phyloP scores from a whole-genome alignment of 2,797 vertebrate genomes.

The Sebastes trivittatus region DNA sequence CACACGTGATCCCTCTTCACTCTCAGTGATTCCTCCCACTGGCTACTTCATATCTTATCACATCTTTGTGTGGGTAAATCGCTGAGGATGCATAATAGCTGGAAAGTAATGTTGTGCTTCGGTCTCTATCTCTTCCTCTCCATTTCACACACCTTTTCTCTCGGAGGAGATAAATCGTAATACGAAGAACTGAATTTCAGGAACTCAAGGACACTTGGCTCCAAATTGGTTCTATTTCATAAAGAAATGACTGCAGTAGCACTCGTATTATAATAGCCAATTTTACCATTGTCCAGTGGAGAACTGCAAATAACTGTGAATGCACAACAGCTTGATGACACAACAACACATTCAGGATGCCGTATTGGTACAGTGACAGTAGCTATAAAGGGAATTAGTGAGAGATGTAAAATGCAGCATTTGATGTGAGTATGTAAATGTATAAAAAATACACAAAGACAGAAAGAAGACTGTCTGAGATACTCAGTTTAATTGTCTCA shows the following conservation, averaged over 20 bases:
- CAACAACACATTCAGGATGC: too few species aligned
- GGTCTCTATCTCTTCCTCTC: not conserved
- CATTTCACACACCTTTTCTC: not conserved
- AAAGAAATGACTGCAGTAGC: not conserved
- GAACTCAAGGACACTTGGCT: not conserved
- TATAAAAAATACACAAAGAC: too few species aligned
- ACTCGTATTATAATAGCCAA: not conserved
- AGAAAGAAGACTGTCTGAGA: not conserved
- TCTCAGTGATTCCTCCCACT: not conserved
- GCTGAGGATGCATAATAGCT: conserved; percentile 11
- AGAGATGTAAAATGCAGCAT: too few species aligned
- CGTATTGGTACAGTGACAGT: too few species aligned
- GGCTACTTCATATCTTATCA: not conserved
- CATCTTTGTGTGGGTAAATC: conserved; percentile 19
- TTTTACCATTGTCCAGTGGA: not conserved
- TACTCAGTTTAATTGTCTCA: not conserved
- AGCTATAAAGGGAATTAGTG: too few species aligned
- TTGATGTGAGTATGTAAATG: too few species aligned
- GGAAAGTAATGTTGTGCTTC: not conserved
- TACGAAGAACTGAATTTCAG: not conserved
- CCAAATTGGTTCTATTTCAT: not conserved
- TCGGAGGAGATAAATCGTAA: not conserved
- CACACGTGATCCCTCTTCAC: not conserved
- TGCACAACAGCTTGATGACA: not conserved
- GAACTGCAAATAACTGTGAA: not conserved